These are phyloP conservation scores for Falco naumanni DNA, from an alignment of 2,797 vertebrate species.

Conservation along the genomic window DNA sequence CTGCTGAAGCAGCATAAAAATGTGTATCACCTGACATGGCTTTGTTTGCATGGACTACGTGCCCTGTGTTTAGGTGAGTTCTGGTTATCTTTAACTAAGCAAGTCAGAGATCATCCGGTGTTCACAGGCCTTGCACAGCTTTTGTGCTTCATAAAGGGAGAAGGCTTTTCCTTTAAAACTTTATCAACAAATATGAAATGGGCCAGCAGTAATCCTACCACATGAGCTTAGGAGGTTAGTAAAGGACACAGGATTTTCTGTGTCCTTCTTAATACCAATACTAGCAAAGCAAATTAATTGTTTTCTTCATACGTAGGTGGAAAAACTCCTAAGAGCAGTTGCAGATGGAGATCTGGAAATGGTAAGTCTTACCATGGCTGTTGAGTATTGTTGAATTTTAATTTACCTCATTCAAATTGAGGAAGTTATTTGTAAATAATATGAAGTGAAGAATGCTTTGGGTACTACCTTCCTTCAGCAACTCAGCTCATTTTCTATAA, in stretches of 20 bases:
- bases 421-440: neutral
- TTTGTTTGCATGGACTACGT: neutral
- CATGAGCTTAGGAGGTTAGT: neutral
- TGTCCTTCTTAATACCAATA: neutral
- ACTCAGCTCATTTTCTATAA: neutral
- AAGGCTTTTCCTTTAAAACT: conserved; percentile 9
- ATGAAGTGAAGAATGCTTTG: neutral
- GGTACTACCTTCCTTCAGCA: neutral
- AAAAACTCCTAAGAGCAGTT: conserved; percentile 92
- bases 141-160: neutral
- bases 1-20: neutral
- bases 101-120: neutral
- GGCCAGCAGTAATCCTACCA: neutral
- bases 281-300: conserved; percentile 6
- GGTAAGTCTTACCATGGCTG: conserved; percentile 80
- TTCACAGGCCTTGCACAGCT: neutral
- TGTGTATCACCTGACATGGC: neutral
- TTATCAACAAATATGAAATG: neutral
- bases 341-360: conserved; percentile 96
- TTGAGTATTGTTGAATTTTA: neutral
- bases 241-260: conserved; percentile 33
- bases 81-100: neutral
- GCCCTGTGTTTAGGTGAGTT: neutral
- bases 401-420: neutral
- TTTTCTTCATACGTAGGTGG: conserved; percentile 83